A percentile compares a stretch with the other conserved stretches of the same genome.
These are phyloP conservation scores for Hydropsyche tenuis DNA, from an alignment of 1,140 invertebrate species.

Conservation along the genomic window DNA sequence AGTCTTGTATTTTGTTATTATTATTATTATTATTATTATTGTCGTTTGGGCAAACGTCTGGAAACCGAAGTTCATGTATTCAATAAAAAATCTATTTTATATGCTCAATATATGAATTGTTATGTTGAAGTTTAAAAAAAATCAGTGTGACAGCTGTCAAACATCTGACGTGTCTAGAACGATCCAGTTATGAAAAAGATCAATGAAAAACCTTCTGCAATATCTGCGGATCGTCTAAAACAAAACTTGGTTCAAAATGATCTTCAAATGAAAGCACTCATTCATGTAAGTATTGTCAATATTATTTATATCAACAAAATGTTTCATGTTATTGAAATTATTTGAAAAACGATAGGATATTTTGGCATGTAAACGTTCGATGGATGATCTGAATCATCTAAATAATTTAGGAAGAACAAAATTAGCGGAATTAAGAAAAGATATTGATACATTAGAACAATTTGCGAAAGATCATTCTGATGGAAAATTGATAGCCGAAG, in stretches of 20 bases:
- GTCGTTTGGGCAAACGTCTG: no score
- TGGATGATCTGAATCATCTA: conserved; percentile 72
- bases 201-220: neutral
- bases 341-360: conserved; percentile 65
- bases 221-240: conserved; percentile 41
- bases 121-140: no score
- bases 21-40: no score
- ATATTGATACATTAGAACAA: conserved; percentile 71
- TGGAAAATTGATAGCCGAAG: conserved; percentile 66
- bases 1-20: no score
- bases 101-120: no score
- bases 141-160: conserved; percentile 21
- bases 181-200: neutral
- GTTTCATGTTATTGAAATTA: no score
- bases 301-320: no score
- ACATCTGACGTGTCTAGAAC: conserved; percentile 23
- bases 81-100: no score
- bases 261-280: conserved; percentile 76
- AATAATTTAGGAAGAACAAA: conserved; percentile 75
- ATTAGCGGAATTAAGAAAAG: conserved; percentile 69
- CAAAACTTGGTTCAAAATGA: conserved; percentile 75
- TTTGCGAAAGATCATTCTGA: conserved; percentile 72
- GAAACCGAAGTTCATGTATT: no score
- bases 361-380: conserved; percentile 69
- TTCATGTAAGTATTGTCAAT: conserved; percentile 71